Conservation (phyloP, 2,113 vertebrate species). For the Ranitomeya imitator region DNA sequence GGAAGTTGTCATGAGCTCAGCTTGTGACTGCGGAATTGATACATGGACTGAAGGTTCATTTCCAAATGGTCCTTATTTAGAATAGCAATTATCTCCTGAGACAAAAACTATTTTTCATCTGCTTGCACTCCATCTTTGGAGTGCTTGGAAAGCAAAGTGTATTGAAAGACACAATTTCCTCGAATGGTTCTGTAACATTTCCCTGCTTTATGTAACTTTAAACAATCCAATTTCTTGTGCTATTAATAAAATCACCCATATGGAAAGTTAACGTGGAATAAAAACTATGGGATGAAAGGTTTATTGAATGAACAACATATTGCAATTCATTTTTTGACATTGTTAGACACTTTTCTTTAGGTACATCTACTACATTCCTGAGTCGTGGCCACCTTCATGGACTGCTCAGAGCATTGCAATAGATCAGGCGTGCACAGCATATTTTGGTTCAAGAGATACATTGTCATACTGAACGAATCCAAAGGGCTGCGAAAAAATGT, state of each 20-base stretch:
- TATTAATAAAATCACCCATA: background rate
- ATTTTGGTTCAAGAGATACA: too few relatives aligned
- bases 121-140: background rate
- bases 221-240: background rate
- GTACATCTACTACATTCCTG: background rate
- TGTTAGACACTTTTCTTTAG: background rate
- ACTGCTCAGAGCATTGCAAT: too few relatives aligned
- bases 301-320: background rate
- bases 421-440: too few relatives aligned
- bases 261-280: background rate
- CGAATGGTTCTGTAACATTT: background rate
- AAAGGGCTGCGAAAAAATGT: too few relatives aligned
- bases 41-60: conserved; percentile 10
- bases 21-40: conserved; percentile 9
- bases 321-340: background rate
- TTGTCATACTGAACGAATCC: too few relatives aligned
- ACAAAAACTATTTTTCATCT: conserved; percentile 14
- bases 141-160: background rate
- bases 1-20: conserved; percentile 38
- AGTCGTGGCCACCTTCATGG: too few relatives aligned
- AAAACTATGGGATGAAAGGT: background rate
- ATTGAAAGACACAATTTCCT: conserved; percentile 14
- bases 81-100: conserved; percentile 1
- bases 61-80: conserved; percentile 32
- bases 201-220: background rate